Evolutionary conservation across 2,888 invertebrate species (phyloP).

Genomic region (Bruchidius siliquastri): DNA sequence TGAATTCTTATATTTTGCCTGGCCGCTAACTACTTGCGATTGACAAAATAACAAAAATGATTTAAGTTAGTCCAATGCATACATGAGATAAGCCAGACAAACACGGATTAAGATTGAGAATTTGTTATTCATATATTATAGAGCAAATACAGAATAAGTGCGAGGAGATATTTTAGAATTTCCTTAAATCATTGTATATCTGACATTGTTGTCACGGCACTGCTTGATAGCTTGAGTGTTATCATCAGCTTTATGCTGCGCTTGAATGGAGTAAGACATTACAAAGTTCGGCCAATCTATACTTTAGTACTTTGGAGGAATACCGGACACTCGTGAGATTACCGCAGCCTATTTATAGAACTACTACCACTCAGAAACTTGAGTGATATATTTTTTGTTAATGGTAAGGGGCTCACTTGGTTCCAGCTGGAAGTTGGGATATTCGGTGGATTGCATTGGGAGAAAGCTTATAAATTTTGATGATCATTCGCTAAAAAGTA

Average conservation of each 20-base stretch:
- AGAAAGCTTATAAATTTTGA: no score
- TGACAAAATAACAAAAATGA: no score
- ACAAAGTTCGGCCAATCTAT: conserved; percentile 46
- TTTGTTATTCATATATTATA: no score
- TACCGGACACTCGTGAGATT: conserved; percentile 9
- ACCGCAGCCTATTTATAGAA: neutral
- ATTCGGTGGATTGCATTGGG: neutral
- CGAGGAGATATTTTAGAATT: no score
- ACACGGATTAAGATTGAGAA: no score
- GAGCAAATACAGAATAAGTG: no score
- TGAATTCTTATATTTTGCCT: no score
- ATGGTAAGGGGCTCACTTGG: neutral
- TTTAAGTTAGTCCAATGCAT: no score
- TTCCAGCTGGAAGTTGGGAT: neutral
- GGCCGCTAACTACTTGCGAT: no score
- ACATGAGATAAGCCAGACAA: no score
- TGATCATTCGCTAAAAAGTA: no score
- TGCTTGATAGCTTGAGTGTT: neutral
- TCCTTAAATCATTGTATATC: no score
- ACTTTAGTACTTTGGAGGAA: conserved; percentile 37
- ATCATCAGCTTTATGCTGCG: conserved; percentile 38
- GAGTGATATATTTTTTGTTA: neutral
- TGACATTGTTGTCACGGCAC: neutral
- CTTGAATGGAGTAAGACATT: conserved; percentile 44
- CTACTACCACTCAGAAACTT: neutral